Evolutionary conservation across 2,113 vertebrate genomes (phyloP), one percentile per base, ranked within the genome.

Genomic region (Coregonus clupeaformis): DNA sequence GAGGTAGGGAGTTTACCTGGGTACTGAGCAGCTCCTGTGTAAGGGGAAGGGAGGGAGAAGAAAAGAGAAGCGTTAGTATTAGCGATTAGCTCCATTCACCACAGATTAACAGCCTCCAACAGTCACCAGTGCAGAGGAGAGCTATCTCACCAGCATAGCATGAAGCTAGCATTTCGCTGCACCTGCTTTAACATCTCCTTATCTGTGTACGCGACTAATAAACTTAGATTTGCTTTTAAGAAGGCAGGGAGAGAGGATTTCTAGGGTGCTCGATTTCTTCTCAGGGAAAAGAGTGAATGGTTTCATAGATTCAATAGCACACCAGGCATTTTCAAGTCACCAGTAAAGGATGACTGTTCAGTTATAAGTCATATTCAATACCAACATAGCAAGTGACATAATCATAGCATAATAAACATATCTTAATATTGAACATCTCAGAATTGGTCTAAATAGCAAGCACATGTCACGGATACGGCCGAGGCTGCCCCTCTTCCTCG

Each of bases 11-110:
- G 68, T 87, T 86, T 92, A 94, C 93, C 93, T 91, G 89, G 84
- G 16, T 89, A 83, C 82, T 93, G 91, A 78, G 91, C 91, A 80
- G 89, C 90, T 92, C 92, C 92, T 93, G 88, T 2, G 82, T 72
- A 68, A 76, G 69, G 66, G 55, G 76, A 63, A 68, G 73, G 73
- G 66, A 71, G 24, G 32, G 70, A 73, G 4, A 69, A 74, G 74
- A 36, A 64, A 11, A 69, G 69, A 86, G 18, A 84, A 65, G 9
- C 9, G 68, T 89, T 76, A 83, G 62, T 68, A 74, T 90, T 89
- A 87, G 83, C 77, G 74, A 75, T 42, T 81, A 77, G 76, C 59
- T 30, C 69, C 16, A n/a, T 71, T 55, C 29, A 36, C 14, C 18
- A 65, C 59, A 27, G 11, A 27, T 32, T 22, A 32, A 9, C 27